These are phyloP conservation scores for Pangasius mekongensis DNA, from an alignment of 2,797 vertebrate species.

Conservation along the genomic window DNA sequence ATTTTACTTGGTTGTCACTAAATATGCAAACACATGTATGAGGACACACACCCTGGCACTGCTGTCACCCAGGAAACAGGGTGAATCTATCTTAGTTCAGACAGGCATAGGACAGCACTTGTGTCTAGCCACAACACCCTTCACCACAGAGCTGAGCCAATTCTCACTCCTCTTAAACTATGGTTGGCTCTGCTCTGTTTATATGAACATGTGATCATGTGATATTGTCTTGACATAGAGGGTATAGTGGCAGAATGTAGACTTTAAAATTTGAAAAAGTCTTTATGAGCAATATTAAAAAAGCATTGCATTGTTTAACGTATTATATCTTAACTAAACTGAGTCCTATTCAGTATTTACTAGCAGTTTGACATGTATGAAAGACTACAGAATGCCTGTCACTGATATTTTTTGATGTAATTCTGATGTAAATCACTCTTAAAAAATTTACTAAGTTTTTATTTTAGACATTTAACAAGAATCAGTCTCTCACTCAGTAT, in stretches of 20 bases:
- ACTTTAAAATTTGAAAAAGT: neutral
- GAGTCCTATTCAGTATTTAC: neutral
- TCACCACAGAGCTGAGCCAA: neutral
- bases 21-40: neutral
- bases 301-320: neutral
- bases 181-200: neutral
- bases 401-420: neutral
- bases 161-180: neutral
- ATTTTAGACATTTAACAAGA: conserved; percentile 16
- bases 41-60: conserved; percentile 54
- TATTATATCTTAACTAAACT: neutral
- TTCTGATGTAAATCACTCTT: neutral
- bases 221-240: neutral
- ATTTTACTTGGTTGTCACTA: conserved; percentile 36
- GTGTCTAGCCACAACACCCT: conserved; percentile 37
- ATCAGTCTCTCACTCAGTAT: neutral
- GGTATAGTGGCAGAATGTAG: neutral
- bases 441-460: neutral
- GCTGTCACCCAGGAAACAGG: conserved; percentile 23
- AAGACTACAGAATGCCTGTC: neutral
- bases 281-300: neutral
- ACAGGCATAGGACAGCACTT: conserved; percentile 39
- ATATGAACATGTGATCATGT: neutral
- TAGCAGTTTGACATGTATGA: neutral
- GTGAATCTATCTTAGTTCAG: conserved; percentile 43